phyloP scores from a whole-genome alignment of 2,797 vertebrate genomes.

The Muraenolepis orangiensis region DNA sequence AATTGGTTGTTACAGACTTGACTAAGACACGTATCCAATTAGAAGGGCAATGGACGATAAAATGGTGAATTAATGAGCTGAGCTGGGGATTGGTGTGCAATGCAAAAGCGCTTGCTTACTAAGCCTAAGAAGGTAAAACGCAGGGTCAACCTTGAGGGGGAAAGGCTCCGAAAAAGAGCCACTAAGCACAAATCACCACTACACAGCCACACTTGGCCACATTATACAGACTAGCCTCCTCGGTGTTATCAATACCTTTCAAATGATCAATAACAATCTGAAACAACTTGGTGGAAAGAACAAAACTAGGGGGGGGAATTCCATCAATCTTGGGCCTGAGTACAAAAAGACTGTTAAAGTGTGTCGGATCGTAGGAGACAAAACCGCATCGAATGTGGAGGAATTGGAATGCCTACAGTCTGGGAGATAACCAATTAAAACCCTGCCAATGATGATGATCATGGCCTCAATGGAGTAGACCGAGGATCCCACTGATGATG shows the following conservation, averaged over 20 bases:
- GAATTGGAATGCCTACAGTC: constrained; percentile 34
- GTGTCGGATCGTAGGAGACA: constrained; percentile 17
- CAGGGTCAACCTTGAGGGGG: not conserved
- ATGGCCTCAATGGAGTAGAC: constrained; percentile 46
- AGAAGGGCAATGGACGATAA: not conserved
- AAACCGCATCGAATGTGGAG: constrained; percentile 22
- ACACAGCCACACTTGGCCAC: not conserved
- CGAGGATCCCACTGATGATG: constrained; percentile 51
- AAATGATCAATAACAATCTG: not conserved
- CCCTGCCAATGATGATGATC: constrained; percentile 40
- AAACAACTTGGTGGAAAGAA: not conserved
- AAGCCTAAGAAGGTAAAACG: not conserved
- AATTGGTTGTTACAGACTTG: not conserved
- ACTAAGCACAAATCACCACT: not conserved
- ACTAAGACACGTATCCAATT: not conserved
- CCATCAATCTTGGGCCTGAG: not conserved
- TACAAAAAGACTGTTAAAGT: not conserved
- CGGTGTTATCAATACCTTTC: not conserved
- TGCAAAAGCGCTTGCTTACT: not conserved
- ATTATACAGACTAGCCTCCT: not conserved
- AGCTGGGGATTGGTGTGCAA: not conserved
- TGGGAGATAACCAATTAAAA: constrained; percentile 43
- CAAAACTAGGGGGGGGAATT: not conserved
- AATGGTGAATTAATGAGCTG: constrained; percentile 1
- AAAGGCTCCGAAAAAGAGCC: not conserved